Evolutionary conservation across 2,888 invertebrate species (phyloP).

Genomic region (Plusia festucae): DNA sequence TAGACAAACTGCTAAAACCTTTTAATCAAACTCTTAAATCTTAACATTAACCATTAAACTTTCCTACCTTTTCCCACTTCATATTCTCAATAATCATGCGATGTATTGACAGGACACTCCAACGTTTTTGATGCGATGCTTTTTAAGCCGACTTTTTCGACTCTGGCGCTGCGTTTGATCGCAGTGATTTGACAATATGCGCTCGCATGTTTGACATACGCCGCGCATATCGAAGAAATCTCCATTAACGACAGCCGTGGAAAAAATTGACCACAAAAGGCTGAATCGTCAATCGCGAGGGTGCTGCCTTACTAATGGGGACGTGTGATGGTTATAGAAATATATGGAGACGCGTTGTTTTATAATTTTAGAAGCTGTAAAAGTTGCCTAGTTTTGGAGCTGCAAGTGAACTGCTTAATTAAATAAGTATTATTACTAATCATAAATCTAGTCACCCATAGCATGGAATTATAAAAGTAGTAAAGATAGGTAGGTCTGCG

Average conservation of each 20-base stretch:
- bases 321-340: slow-evolving; percentile 59
- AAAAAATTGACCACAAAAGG: slow-evolving; percentile 84
- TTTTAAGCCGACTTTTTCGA: slow-evolving; percentile 64
- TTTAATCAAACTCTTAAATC: slow-evolving; percentile 43
- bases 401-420: too few relatives aligned
- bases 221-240: slow-evolving; percentile 80
- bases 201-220: slow-evolving; percentile 79
- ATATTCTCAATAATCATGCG: slow-evolving; percentile 69
- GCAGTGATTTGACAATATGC: slow-evolving; percentile 83
- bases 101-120: slow-evolving; percentile 79
- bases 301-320: slow-evolving; percentile 85
- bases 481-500: too few relatives aligned
- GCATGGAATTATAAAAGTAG: too few relatives aligned
- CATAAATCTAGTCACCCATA: too few relatives aligned
- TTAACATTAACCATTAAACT: slow-evolving; percentile 55
- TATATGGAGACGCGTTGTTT: slow-evolving; percentile 57
- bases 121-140: slow-evolving; percentile 52
- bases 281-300: slow-evolving; percentile 86
- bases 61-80: slow-evolving; percentile 61
- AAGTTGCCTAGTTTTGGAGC: not conserved
- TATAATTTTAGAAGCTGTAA: not conserved
- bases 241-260: slow-evolving; percentile 85
- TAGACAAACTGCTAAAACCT: slow-evolving; percentile 16
- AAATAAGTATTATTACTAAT: too few relatives aligned
- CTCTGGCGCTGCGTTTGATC: slow-evolving; percentile 80